Conservation (phyloP, 2,113 vertebrate genomes). For the Xyrauchen texanus region DNA sequence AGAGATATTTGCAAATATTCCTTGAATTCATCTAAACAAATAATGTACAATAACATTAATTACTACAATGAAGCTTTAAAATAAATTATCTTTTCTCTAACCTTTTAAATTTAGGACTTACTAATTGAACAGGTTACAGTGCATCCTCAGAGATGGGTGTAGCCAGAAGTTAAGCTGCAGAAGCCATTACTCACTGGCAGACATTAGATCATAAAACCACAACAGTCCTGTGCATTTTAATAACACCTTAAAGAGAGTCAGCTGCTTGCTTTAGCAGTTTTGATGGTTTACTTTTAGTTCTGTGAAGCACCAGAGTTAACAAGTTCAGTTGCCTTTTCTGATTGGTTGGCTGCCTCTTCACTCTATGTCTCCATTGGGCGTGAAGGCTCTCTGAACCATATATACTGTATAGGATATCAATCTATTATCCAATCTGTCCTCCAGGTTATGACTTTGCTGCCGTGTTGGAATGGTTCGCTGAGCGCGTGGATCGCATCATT, state of each 20-base stretch:
- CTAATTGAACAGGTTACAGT: background rate
- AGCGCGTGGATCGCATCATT: constrained; percentile 95
- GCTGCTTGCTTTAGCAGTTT: background rate
- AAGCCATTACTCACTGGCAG: constrained; percentile 19
- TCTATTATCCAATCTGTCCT: background rate
- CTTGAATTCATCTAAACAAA: too few relatives aligned
- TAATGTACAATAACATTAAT: too few relatives aligned
- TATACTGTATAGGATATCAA: background rate
- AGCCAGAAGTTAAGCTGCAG: constrained; percentile 1
- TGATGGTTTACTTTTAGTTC: background rate
- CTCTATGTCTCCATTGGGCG: background rate
- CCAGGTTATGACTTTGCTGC: constrained; percentile 95
- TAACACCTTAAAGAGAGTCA: background rate
- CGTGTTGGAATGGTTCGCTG: constrained; percentile 95
- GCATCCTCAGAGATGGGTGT: background rate
- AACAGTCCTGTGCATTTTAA: constrained; percentile 29
- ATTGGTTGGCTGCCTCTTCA: background rate
- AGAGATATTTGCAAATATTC: too few relatives aligned
- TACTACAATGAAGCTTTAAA: too few relatives aligned
- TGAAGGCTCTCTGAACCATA: background rate
- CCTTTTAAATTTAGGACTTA: too few relatives aligned
- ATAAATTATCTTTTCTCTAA: too few relatives aligned
- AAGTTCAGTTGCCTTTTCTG: background rate
- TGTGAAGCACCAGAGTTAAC: background rate
- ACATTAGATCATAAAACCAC: constrained; percentile 27